phyloP scores from a whole-genome alignment of 1,140 invertebrate species.

The Hylaeus volcanicus region DNA sequence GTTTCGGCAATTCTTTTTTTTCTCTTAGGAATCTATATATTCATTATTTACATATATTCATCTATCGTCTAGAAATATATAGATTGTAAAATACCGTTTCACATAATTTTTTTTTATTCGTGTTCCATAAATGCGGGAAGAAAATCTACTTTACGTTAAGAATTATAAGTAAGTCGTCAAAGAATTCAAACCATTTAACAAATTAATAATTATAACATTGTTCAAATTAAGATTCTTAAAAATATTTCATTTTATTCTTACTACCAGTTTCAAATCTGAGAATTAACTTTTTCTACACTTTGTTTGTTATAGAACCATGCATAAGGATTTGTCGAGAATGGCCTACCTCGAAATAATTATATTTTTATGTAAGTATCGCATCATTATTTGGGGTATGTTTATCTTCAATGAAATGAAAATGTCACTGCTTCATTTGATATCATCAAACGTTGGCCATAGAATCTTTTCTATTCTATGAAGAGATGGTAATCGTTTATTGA shows the following conservation, averaged over 20 bases:
- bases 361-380: slow-evolving; percentile 73
- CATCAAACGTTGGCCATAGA: not conserved
- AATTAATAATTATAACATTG: no score
- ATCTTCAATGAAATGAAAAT: no score
- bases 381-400: not conserved
- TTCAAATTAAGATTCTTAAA: no score
- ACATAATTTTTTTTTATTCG: not conserved
- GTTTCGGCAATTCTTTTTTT: slow-evolving; percentile 68
- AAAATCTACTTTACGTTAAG: no score
- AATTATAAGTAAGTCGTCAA: no score
- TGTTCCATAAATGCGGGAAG: no score
- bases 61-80: not conserved
- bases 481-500: not conserved
- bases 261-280: not conserved
- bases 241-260: no score
- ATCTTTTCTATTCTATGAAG: not conserved
- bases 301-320: slow-evolving; percentile 49
- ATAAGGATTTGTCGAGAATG: slow-evolving; percentile 65
- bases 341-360: slow-evolving; percentile 68
- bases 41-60: no score
- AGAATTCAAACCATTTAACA: no score
- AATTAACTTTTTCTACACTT: not conserved
- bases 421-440: not conserved
- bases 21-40: slow-evolving; percentile 16
- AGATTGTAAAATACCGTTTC: not conserved